These are phyloP conservation scores for Drosophila rhopaloa DNA, from an alignment of 1,140 invertebrate genomes.

Conservation along the genomic window DNA sequence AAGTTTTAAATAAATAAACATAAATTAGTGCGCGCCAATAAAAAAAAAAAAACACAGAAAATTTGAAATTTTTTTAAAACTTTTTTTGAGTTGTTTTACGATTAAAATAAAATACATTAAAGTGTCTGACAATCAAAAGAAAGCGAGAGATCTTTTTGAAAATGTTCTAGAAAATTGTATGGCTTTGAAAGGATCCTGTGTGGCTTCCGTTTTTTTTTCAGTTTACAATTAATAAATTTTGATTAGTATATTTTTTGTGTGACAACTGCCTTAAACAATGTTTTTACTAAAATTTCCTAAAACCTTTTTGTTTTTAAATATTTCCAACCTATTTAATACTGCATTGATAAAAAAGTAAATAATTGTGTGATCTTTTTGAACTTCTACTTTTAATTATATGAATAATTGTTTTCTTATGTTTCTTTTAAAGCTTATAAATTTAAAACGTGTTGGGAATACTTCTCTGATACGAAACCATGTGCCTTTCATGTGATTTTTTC, in stretches of 20 bases:
- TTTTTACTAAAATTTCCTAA: too few species aligned
- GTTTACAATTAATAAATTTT: background rate
- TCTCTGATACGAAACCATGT: too few species aligned
- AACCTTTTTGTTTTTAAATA: too few species aligned
- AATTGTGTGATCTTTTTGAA: too few species aligned
- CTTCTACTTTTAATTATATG: too few species aligned
- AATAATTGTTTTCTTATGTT: too few species aligned
- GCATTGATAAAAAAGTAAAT: too few species aligned
- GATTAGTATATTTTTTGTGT: background rate
- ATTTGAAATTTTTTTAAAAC: conserved; percentile 7
- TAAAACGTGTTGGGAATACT: too few species aligned
- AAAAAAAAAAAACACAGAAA: background rate
- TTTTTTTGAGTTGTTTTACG: background rate
- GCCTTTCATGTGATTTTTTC: conserved; percentile 1
- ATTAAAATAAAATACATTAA: conserved; percentile 6
- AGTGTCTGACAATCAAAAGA: conserved; percentile 7
- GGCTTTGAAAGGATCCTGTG: conserved; percentile 1
- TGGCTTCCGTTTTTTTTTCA: background rate
- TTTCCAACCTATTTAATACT: too few species aligned
- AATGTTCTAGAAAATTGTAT: conserved; percentile 9
- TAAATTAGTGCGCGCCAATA: conserved; percentile 1
- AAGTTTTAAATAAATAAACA: conserved; percentile 11
- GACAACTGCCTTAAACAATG: too few species aligned
- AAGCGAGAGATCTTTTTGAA: background rate
- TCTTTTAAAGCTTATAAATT: too few species aligned